Conservation (phyloP, 2,113 vertebrate genomes). For the mouse (Mus musculus) region DNA sequence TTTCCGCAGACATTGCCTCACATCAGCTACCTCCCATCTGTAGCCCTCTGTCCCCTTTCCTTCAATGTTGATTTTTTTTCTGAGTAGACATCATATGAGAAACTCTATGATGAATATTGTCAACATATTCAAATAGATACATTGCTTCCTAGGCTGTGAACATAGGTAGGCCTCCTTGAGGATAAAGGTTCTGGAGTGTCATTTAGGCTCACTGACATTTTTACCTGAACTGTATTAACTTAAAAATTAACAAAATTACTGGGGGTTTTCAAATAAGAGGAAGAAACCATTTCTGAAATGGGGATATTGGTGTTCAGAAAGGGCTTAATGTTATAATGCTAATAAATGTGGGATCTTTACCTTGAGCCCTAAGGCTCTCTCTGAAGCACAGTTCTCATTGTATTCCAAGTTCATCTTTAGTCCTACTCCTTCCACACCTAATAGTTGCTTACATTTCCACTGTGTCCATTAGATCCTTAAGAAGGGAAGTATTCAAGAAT, state of each 20-base stretch:
- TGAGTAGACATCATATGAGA: background rate
- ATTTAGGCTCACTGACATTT: background rate
- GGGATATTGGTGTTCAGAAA: background rate
- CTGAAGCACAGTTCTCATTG: background rate
- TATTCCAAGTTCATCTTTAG: background rate
- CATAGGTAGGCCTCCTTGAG: background rate
- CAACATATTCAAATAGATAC: background rate
- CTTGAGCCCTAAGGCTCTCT: background rate
- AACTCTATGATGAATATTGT: background rate
- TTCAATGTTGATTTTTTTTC: background rate
- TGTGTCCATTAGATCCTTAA: background rate
- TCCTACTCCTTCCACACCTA: background rate
- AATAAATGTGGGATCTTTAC: background rate
- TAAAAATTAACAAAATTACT: background rate
- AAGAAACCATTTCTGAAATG: conserved; percentile 18
- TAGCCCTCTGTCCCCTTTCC: background rate
- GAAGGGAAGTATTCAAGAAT: background rate
- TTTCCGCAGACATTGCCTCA: background rate
- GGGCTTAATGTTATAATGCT: background rate
- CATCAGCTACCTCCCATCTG: background rate
- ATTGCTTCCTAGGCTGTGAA: background rate
- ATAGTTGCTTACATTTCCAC: background rate
- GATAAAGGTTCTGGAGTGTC: background rate
- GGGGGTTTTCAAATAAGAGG: background rate
- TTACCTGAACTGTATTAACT: background rate